Base-by-base conservation (phyloP, 2,888 invertebrate species). In the Oxystoma pomonae region DNA sequence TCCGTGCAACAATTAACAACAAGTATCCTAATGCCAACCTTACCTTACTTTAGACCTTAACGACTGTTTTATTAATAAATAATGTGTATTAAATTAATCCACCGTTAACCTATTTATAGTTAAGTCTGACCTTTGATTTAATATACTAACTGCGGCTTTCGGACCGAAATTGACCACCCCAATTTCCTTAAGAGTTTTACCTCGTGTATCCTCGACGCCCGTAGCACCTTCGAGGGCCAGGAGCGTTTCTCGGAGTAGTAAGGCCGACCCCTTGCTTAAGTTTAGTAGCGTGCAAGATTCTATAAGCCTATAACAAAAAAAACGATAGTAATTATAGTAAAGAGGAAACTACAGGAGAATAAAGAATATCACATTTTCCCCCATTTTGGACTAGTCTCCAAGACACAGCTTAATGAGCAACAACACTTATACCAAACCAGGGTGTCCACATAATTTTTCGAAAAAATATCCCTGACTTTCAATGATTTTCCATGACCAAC, bases 221-320 rank as follows among this genome's bases (percentile, higher is more conserved):
- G 81, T 81, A 1, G 79, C 78, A 17, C 81, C 81, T 58, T 82
- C 82, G 72, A 73, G 78, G 60, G 73, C 80, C 70, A 74, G 74
- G n/a, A 95, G 75, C 0, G 87, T 83, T 65, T 90, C 86, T 50
- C 89, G 84, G 16, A 95, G 81, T 1, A 93, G 82, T 57, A 92
- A 82, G 0, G 93, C 92, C 50, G 92, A 90, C 0, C 93, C 94
- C 71, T 88, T 85, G 55, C 90, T 86, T 71, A 93, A 80, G 71
- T 89, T 92, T 51, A 95, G 80, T 52, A 95, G 81, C 68, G 84
- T 85, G 76, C 90, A 90, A 0, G 91, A 86, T 76, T 94, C 94
- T 66, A 87, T 81, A 51, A 92, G 81, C 73, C 92, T 92, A 76
- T 64, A 78, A 78, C 60, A 58, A 16, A 61, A 58, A 7, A n/a